Percentiles rank a stretch among this genome's conserved stretches.
phyloP scores from a whole-genome alignment of 2,113 vertebrate species.

The Scatophagus argus region DNA sequence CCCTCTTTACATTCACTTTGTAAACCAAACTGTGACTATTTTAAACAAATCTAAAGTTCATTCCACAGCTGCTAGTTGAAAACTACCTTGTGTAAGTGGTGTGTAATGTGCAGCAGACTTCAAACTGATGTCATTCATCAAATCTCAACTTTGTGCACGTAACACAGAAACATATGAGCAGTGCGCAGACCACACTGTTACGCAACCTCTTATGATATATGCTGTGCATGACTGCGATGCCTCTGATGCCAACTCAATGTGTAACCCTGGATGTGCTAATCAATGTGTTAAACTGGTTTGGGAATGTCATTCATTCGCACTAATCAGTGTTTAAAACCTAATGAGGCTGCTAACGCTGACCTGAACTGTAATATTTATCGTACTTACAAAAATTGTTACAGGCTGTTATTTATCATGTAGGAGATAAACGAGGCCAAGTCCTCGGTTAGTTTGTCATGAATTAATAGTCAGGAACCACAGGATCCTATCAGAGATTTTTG shows the following conservation, averaged over 20 bases:
- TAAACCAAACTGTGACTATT: neutral
- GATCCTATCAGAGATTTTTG: neutral
- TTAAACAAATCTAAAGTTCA: neutral
- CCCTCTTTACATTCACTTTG: neutral
- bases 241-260: conserved; percentile 21
- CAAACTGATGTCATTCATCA: neutral
- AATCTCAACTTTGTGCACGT: neutral
- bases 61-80: neutral
- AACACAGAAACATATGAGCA: neutral
- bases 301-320: conserved; percentile 22
- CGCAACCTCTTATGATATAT: neutral
- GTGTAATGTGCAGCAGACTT: neutral
- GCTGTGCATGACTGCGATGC: neutral
- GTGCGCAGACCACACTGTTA: conserved; percentile 12
- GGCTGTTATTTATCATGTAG: neutral
- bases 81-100: neutral
- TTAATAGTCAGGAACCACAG: neutral
- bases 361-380: conserved; percentile 12
- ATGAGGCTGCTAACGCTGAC: conserved; percentile 18
- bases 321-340: conserved; percentile 25
- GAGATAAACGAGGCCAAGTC: neutral
- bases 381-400: neutral
- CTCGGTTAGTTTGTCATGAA: neutral
- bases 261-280: conserved; percentile 31
- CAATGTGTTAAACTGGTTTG: conserved; percentile 26